Percentiles rank a stretch among this genome's conserved stretches.
Conservation (phyloP, 2,888 invertebrate genomes). For the Nezara viridula region DNA sequence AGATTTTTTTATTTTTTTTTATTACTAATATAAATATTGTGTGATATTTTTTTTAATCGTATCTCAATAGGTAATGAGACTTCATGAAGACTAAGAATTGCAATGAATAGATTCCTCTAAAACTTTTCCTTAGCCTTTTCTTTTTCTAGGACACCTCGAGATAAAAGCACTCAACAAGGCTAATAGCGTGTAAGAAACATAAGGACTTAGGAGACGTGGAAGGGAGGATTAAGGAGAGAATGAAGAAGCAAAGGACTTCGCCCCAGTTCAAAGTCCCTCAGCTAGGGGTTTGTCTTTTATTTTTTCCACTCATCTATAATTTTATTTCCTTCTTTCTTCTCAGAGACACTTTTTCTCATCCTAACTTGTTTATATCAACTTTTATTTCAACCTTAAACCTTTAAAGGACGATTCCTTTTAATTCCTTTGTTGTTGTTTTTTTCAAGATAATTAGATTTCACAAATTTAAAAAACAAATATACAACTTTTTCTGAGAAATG, state of each 20-base stretch:
- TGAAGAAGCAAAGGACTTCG: not conserved
- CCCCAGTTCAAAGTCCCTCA: not conserved
- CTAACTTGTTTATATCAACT: constrained; percentile 17
- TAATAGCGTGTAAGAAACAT: constrained; percentile 2
- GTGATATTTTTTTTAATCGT: no score
- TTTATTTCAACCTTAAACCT: constrained; percentile 9
- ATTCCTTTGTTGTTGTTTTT: not conserved
- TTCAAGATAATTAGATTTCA: not conserved
- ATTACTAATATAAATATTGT: no score
- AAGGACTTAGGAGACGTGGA: not conserved
- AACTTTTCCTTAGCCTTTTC: not conserved
- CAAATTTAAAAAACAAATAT: not conserved
- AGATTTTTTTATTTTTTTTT: no score
- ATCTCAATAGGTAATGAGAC: no score
- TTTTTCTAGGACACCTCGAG: not conserved
- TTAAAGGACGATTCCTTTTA: not conserved
- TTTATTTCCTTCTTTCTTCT: constrained; percentile 1
- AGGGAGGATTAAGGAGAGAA: not conserved
- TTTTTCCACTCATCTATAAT: constrained; percentile 35
- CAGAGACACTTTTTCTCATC: not conserved
- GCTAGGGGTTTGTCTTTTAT: not conserved
- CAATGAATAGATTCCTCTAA: no score
- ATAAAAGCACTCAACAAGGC: not conserved
- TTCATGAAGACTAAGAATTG: no score
- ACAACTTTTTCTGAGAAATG: no score